Evolutionary conservation across 1,140 invertebrate species (phyloP).

Genomic region (Tetramorium parvispinum): DNA sequence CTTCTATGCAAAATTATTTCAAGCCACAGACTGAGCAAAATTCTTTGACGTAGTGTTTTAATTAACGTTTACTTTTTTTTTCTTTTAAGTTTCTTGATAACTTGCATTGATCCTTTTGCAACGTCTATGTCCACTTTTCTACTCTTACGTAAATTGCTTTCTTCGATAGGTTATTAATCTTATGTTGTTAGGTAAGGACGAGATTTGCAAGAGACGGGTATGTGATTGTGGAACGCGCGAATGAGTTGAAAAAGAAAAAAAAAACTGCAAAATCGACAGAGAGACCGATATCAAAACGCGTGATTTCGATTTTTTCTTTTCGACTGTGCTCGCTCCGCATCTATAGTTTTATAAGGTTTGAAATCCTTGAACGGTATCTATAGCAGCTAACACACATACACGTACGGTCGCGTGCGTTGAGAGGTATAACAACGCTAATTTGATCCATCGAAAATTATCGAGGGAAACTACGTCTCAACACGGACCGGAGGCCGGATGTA

Average conservation of each 20-base stretch:
- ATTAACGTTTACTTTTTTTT: conserved; percentile 50
- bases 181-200: conserved; percentile 6
- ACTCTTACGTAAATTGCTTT: conserved; percentile 62
- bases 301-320: conserved; percentile 65
- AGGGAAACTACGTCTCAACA: conserved; percentile 16
- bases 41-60: conserved; percentile 63
- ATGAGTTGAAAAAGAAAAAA: conserved; percentile 11
- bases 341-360: conserved; percentile 69
- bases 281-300: conserved; percentile 65
- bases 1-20: conserved; percentile 44
- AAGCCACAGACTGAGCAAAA: conserved; percentile 57
- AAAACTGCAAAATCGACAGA: not conserved
- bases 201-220: conserved; percentile 43
- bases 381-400: conserved; percentile 52
- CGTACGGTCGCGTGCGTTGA: not conserved
- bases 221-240: not conserved
- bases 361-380: conserved; percentile 73
- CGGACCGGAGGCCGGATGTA: not conserved
- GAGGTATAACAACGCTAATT: not conserved
- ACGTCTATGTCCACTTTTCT: conserved; percentile 43
- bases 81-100: conserved; percentile 55
- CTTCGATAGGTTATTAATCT: conserved; percentile 56
- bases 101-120: conserved; percentile 47
- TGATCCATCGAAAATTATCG: conserved; percentile 45
- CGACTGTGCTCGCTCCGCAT: conserved; percentile 69